Percentiles rank a stretch among this genome's conserved stretches.
phyloP scores from a whole-genome alignment of 2,797 vertebrate species.

The Liasis olivaceus region DNA sequence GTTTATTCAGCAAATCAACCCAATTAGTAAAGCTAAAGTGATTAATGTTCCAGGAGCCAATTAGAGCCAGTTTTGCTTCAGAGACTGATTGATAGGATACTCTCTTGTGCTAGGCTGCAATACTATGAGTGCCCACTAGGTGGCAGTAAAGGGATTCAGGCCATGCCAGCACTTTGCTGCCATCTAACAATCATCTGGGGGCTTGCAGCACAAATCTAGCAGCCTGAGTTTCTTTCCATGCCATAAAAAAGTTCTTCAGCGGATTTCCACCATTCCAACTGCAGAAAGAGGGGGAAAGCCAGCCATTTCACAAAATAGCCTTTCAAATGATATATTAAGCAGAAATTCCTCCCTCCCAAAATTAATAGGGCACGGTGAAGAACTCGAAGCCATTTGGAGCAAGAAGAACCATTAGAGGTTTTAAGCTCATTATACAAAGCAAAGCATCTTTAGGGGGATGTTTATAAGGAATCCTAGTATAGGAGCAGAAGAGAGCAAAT shows the following conservation, averaged over 20 bases:
- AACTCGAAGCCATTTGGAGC: constrained; percentile 34
- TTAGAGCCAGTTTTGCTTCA: neutral
- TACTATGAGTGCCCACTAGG: neutral
- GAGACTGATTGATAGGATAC: neutral
- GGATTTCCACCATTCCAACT: neutral
- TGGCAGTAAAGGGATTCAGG: neutral
- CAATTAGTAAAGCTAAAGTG: too few species aligned
- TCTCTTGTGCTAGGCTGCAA: neutral
- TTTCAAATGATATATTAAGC: constrained; percentile 21
- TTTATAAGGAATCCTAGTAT: constrained; percentile 61
- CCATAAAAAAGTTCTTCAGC: neutral
- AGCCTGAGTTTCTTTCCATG: neutral
- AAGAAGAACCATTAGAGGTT: constrained; percentile 32
- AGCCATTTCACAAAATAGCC: neutral
- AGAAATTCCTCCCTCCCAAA: constrained; percentile 15
- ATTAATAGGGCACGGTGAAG: constrained; percentile 15
- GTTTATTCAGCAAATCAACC: too few species aligned
- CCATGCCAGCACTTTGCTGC: neutral
- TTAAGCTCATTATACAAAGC: constrained; percentile 55
- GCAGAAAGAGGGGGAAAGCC: neutral
- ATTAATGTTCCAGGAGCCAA: too few species aligned
- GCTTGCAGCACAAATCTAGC: neutral
- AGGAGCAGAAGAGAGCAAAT: constrained; percentile 56
- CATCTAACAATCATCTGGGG: neutral
- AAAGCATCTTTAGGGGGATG: constrained; percentile 38